phyloP scores from a whole-genome alignment of 2,113 vertebrate genomes.

The Poicephalus gulielmi region DNA sequence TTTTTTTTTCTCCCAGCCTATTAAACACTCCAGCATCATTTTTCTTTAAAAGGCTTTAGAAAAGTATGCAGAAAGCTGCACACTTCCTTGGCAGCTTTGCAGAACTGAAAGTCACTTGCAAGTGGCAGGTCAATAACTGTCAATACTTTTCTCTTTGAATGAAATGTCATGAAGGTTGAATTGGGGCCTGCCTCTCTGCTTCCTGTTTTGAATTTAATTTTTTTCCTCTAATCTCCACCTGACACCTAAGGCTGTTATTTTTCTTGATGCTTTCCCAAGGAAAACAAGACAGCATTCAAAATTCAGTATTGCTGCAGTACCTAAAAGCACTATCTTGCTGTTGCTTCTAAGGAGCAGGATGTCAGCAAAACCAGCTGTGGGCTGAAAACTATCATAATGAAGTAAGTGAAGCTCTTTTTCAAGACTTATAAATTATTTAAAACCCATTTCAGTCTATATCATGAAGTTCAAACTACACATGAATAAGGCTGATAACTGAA shows the following conservation, averaged over 20 bases:
- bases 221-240: slow-evolving; percentile 17
- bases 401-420: background rate
- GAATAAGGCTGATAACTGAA: background rate
- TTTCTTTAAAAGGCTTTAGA: background rate
- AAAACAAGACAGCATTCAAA: slow-evolving; percentile 37
- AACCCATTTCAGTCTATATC: background rate
- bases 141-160: background rate
- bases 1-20: background rate
- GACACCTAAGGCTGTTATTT: background rate
- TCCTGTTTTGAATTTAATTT: slow-evolving; percentile 11
- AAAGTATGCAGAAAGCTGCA: background rate
- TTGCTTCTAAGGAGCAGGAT: background rate
- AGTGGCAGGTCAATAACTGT: background rate
- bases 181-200: background rate
- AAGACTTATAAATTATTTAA: background rate
- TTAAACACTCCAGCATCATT: background rate
- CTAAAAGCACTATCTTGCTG: background rate
- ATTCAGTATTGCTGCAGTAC: background rate
- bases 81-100: background rate
- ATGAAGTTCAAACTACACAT: background rate
- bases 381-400: background rate
- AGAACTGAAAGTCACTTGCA: background rate
- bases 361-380: background rate
- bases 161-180: background rate
- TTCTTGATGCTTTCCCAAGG: slow-evolving; percentile 11